Evolutionary conservation across 1,140 invertebrate species (phyloP), one percentile per base, ranked within the genome.

Genomic region (Zaprionus camerounensis): DNA sequence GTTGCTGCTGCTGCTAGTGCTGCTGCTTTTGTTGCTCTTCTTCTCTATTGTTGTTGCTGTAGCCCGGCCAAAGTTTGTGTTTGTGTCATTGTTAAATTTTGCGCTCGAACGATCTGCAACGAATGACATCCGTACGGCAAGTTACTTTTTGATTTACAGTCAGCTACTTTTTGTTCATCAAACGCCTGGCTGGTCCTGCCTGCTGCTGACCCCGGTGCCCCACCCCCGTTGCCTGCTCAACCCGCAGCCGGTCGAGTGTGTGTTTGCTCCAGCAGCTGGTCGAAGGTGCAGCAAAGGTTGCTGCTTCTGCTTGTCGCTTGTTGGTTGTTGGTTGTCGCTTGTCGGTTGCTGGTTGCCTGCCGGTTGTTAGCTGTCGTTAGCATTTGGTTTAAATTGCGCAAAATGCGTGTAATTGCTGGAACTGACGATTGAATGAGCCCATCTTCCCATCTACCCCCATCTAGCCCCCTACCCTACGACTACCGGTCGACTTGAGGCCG

Each of bases 381-480:
- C 87, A 91, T 91, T 91, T 91, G 87, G 87, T 83, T 91, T 91
- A 91, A 91, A 91, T 91, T 91, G 87, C 87, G 87, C 87, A 91
- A 91, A 91, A 91, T 91, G 87, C 87, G 87, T 91, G 87, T 91
- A 91, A 91, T 91, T 91, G 87, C 84, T 87, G 84, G 81, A 87
- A 88, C 84, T 88, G 84, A 88, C 84, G 84, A 88, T 87, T 87
- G 84, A 87, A 88, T 87, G 84, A 83, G 84, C 78, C 85, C 81
- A 74, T 88, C 84, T 83, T 17, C n/a, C 41, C 41, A 17, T 5
- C 41, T 17, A 2, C 3, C 26, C 28, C 28, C 28, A 28, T 31
- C 28, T 31, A 5, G 12, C 36, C 12, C 36, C 36, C 12, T 17
- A 15, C 41, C n/a, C 9, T 17, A 46, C 7, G 6, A 46, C 41